Evolutionary conservation across 2,888 invertebrate genomes (phyloP), one percentile per base, ranked within the genome.

Genomic region (Metacarcinus magister): DNA sequence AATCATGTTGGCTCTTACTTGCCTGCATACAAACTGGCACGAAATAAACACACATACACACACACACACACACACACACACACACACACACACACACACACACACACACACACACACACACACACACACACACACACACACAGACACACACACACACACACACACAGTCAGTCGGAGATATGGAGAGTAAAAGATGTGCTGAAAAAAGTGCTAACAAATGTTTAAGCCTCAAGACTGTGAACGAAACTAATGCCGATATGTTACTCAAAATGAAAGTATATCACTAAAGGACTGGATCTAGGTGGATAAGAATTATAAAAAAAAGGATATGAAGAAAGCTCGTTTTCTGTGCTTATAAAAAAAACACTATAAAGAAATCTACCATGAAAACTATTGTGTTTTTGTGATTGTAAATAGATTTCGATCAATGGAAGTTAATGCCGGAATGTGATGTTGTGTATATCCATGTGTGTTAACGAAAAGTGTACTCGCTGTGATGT

Each of bases 1-100:
- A 32, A 28, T 82, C 13, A 82, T 82, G 1, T 32, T 82, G 82
- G n/a, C 23, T 32, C 8, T 82, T 82, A 16, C 28, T 5, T 8
- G 32, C 13, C 32, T 28, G 82, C 82, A 28, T 82, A 32, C 82
- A 2, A 28, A 82, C 13, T 8, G 82, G 28, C 82, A 32, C 23
- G 3, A 8, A 5, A 28, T 7, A 32, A 1, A 32, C 32, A 32
- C 82, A 82, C 32, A 82, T 32, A 82, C 82, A 32, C 32, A 82
- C 82, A 28, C 28, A 82, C 82, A 82, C 82, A 82, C 82, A 75
- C 75, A 75, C 75, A 67, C 67, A 67, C 67, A 67, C 67, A 67
- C 67, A 67, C 67, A 67, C 67, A 67, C 32, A 82, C 82, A 82
- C 82, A 32, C 32, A 82, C 82, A 28, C 28, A 82, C 82, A 82